Base-by-base conservation (phyloP, 92 coral and sea anemone species). In the Umimayanthus chanpuru region DNA sequence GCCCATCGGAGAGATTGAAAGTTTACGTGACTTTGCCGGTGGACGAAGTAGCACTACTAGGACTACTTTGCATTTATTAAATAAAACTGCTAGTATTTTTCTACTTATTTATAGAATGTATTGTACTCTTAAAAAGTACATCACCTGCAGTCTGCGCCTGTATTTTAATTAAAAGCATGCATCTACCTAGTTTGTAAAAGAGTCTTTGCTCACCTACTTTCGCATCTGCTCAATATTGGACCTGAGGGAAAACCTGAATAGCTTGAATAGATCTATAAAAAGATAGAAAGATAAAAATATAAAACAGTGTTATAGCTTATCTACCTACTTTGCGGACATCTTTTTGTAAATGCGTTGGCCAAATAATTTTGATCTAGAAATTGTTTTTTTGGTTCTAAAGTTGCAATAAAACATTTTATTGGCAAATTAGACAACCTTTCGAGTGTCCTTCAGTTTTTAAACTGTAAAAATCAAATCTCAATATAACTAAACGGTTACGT, bases 21-120 rank as follows among this genome's bases (percentile, higher is more conserved):
- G 18, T 44, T 83, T 39, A 83, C 78, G 87, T 83, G 87, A 68
- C 78, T 68, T 68, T 36, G 67, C 39, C 49, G 25, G 82, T 10
- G 30, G 41, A 50, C 26, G 58, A 67, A 26, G 41, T 5, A 39
- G 67, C 20, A 79, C 41, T 1, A 49, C 18, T 4, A 8, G 18
- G n/a, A 49, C 26, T 61, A 23, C 26, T 21, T 61, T 61, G 9
- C 26, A 61, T 61, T 3, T 61, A 5, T n/a, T n/a, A 23, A 53
- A 18, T 53, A 18, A 53, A 53, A 21, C 68, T 61, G 26, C 7
- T 61, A 5, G n/a, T 5, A 61, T 61, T 23, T 56, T 56, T 23
- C 36, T 20, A 61, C 0, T 20, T 1, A 1, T 15, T 53, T 53
- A 53, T 53, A 53, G 2, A 12, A 61, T 4, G 25, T 20, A 20